Evolutionary conservation across 2,113 vertebrate genomes (phyloP), one percentile per base, ranked within the genome.

Genomic region (Tenebrosternarchus preto): DNA sequence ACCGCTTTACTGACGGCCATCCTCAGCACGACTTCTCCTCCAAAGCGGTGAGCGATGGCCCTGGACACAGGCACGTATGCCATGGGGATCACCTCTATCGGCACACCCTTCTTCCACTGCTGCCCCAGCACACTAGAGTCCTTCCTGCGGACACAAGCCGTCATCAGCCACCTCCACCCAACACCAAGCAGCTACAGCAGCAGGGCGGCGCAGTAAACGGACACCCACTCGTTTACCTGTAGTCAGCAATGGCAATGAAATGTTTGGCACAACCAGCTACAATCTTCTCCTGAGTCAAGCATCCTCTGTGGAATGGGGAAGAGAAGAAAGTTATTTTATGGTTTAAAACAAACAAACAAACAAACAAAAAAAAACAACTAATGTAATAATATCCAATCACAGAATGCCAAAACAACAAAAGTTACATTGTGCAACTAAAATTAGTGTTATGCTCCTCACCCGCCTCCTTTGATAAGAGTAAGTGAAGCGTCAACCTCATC

Each of bases 1-100:
- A 99, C 98, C 6, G 98, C 97, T 92, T 99, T 99, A 87, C 90
- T 97, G 70, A 98, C 88, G 5, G 96, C 97, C 96, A 99, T 98
- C 31, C 98, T 91, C 57, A 99, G 92, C 57, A 92, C 94, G 7
- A 85, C 94, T 0, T 89, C 89, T 0, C 98, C 98, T 0, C 97
- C 98, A 0, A 97, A 98, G 53, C 88, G 92, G 2, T 81, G 90
- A 7, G 92, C 89, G 75, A 99, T 93, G 27, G 90, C 89, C 86
- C 92, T 94, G 88, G 92, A 93, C 80, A 99, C 90, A 0, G 98
- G 98, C 3, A 98, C 92, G 0, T 98, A 95, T 5, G 97, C 96
- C 97, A 98, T 98, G 7, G 98, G 98, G 82, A 99, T 95, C 46
- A 99, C 97, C 85, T 99, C 98, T 0, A 99, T 94, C 0, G 98